A percentile compares a stretch with the other conserved stretches of the same genome.
phyloP scores from a whole-genome alignment of 1,140 invertebrate genomes.

The Drosophila teissieri region DNA sequence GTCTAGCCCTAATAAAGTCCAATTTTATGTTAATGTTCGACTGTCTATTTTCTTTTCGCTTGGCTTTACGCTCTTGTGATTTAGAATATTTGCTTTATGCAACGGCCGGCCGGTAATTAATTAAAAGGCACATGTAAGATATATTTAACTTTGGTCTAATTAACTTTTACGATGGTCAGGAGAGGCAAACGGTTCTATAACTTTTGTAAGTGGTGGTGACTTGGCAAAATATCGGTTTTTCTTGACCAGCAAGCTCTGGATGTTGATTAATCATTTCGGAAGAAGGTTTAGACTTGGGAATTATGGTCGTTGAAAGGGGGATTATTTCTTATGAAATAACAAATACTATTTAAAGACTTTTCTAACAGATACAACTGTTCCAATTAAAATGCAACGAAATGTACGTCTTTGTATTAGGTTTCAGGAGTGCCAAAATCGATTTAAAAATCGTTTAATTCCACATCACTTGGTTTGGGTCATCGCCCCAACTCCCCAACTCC shows the following conservation, averaged over 20 bases:
- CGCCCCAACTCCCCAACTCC: constrained; percentile 23
- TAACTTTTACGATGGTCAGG: constrained; percentile 5
- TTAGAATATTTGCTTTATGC: constrained; percentile 36
- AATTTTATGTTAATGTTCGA: constrained; percentile 57
- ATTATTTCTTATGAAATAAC: background rate
- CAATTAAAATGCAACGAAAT: too few relatives aligned
- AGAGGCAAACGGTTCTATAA: constrained; percentile 13
- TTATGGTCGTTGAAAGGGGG: background rate
- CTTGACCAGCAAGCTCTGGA: background rate
- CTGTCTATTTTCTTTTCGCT: constrained; percentile 12
- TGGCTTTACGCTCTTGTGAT: background rate
- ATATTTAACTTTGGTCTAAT: constrained; percentile 11
- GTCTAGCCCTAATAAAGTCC: constrained; percentile 45
- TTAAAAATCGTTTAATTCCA: constrained; percentile 7
- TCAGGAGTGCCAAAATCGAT: background rate
- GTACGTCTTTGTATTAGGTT: background rate
- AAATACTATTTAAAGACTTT: too few relatives aligned
- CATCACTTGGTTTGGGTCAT: constrained; percentile 16
- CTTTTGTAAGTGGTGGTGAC: constrained; percentile 12
- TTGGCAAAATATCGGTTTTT: constrained; percentile 10
- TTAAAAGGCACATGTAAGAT: constrained; percentile 42
- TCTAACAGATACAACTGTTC: too few relatives aligned
- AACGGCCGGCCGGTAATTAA: constrained; percentile 46
- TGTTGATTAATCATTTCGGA: background rate
- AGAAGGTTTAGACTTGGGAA: background rate